A percentile compares a stretch with the other conserved stretches of the same genome.
Conservation (phyloP, 2,113 vertebrate species). For the Odobenus rosmarus region DNA sequence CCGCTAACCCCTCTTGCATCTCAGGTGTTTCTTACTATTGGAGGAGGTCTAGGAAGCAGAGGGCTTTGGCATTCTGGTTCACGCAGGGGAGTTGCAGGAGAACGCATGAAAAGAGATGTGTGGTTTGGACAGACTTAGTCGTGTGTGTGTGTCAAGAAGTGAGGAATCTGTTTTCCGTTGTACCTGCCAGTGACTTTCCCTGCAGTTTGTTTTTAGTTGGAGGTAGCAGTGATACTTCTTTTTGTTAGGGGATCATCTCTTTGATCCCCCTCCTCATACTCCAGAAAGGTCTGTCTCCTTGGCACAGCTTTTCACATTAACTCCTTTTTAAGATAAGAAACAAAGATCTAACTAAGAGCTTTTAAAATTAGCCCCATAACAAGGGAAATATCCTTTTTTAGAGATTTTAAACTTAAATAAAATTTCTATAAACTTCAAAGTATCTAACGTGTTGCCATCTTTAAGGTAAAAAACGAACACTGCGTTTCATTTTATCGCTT, state of each 20-base stretch:
- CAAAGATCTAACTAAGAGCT: not conserved
- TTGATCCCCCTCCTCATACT: not conserved
- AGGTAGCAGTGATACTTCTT: not conserved
- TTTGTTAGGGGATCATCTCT: not conserved
- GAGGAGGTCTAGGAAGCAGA: not conserved
- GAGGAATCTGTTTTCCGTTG: not conserved
- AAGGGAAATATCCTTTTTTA: not conserved
- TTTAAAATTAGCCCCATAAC: not conserved
- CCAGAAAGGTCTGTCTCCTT: not conserved
- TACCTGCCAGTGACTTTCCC: not conserved
- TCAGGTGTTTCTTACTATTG: not conserved
- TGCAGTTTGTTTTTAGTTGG: not conserved
- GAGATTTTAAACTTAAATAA: slow-evolving; percentile 23
- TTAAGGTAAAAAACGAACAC: not conserved
- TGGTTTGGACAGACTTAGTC: not conserved
- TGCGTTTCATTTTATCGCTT: not conserved
- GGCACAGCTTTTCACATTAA: not conserved
- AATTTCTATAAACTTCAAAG: not conserved
- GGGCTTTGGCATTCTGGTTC: not conserved
- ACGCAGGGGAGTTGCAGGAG: not conserved
- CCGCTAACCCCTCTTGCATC: fast-evolving
- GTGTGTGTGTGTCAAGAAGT: not conserved
- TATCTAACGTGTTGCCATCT: not conserved
- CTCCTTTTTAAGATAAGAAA: not conserved
- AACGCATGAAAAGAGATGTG: not conserved